Conservation (phyloP, 2,888 invertebrate genomes). For the Alloplasta piceator region DNA sequence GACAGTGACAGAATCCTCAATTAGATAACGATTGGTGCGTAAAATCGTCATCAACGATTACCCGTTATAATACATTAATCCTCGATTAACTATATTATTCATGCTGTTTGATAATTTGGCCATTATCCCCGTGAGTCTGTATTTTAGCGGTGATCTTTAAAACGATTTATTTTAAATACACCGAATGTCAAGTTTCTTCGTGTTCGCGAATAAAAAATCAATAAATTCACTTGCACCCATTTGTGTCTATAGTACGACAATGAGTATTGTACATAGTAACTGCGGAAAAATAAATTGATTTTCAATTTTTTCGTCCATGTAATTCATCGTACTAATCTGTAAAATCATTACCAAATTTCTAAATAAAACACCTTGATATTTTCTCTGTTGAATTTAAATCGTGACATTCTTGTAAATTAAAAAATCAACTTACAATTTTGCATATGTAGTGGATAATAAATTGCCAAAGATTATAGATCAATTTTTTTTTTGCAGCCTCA, state of each 20-base stretch:
- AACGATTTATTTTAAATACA: not conserved
- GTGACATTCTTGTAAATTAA: too few species aligned
- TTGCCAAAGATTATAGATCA: too few species aligned
- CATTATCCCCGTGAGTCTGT: not conserved
- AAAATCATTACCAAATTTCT: too few species aligned
- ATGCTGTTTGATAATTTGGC: not conserved
- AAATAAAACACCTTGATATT: too few species aligned
- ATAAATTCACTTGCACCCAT: conserved; percentile 45
- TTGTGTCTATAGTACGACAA: conserved; percentile 9
- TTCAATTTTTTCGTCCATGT: too few species aligned
- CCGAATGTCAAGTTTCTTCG: not conserved
- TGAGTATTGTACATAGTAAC: not conserved
- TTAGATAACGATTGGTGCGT: conserved; percentile 21
- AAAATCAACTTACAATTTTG: too few species aligned
- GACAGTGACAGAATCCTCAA: conserved; percentile 43
- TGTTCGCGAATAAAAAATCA: conserved; percentile 40
- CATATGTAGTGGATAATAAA: too few species aligned
- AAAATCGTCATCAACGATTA: conserved; percentile 4
- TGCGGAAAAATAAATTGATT: not conserved
- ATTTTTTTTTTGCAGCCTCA: conserved; percentile 17
- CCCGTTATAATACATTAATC: conserved; percentile 42
- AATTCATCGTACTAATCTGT: too few species aligned
- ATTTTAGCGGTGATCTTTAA: not conserved
- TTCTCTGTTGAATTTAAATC: too few species aligned
- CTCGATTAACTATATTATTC: not conserved